Base-by-base conservation (phyloP, 2,113 vertebrate genomes). In the Bos taurus region DNA sequence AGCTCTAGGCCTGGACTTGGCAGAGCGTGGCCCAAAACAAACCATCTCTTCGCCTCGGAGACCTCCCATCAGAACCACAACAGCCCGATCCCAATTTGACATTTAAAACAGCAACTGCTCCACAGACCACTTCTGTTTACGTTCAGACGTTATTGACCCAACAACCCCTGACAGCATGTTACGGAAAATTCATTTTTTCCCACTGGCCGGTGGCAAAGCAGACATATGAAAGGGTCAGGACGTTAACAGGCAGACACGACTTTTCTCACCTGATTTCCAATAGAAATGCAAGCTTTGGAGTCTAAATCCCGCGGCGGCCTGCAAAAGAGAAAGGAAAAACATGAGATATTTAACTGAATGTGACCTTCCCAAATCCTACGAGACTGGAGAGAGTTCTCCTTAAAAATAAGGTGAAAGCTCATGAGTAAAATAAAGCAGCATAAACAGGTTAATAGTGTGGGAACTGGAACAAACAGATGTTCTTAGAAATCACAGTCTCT, bases 301-400 rank as follows among this genome's bases (percentile, higher is more conserved):
- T 99, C 99, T 98, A 99, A 98, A 98, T 99, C 99, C 98, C 99
- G 99, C 84, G 99, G 99, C 57, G 99, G 99, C 98, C 99, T 99
- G 97, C 36, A 88, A 2, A 30, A 94, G 97, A 90, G n/a, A 64
- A 96, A 56, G 92, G 46, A 57, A 15, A 48, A 95, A 2, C 26
- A 16, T 52, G 54, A 98, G 54, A 19, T 52, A 36, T 56, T 84
- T 30, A 40, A 6, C 64, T 14, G 54, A 88, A 16, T 28, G 6
- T 5, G 15, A 52, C 52, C n/a, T 95, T 94, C 23, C 60, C 71
- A 74, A 59, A 62, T 40, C 64, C 23, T 9, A 30, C 3, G 57
- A 0, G 2, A 90, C n/a, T 5, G 10, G 6, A 67, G 15, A 30
- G 40, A 23, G 46, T 88, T 94, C 77, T 48, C 87, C 52, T 40